Conservation (phyloP, 2,113 vertebrate species). For the mouse (Mus musculus) region DNA sequence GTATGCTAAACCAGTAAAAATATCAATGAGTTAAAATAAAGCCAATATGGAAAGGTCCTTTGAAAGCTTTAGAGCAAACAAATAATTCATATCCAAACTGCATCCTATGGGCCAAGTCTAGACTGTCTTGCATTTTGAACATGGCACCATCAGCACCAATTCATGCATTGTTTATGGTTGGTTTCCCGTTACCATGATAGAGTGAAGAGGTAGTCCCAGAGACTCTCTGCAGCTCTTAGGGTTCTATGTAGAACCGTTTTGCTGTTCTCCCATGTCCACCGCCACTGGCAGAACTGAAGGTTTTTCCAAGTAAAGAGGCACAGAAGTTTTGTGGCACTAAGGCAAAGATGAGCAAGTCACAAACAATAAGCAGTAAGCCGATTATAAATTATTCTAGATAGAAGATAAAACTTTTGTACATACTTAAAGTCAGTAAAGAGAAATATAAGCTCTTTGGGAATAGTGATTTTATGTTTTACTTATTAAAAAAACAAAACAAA, state of each 20-base stretch:
- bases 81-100: not conserved
- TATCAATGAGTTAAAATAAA: constrained; percentile 2
- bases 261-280: not conserved
- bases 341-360: not conserved
- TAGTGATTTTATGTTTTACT: not conserved
- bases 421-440: not conserved
- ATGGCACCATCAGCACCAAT: not conserved
- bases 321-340: not conserved
- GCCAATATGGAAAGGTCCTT: not conserved
- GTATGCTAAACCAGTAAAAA: not conserved
- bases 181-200: not conserved
- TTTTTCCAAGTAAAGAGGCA: not conserved
- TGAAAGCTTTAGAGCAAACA: not conserved
- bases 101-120: not conserved
- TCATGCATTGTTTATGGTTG: not conserved
- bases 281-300: not conserved
- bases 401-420: not conserved
- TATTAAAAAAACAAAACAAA: not conserved
- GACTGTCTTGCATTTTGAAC: not conserved
- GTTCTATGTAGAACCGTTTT: not conserved
- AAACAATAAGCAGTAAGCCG: not conserved
- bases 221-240: not conserved
- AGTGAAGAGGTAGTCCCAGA: not conserved
- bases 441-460: not conserved
- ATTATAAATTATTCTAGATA: not conserved